Evolutionary conservation across 2,888 invertebrate genomes (phyloP).

Genomic region (Pseudococcus longispinus): DNA sequence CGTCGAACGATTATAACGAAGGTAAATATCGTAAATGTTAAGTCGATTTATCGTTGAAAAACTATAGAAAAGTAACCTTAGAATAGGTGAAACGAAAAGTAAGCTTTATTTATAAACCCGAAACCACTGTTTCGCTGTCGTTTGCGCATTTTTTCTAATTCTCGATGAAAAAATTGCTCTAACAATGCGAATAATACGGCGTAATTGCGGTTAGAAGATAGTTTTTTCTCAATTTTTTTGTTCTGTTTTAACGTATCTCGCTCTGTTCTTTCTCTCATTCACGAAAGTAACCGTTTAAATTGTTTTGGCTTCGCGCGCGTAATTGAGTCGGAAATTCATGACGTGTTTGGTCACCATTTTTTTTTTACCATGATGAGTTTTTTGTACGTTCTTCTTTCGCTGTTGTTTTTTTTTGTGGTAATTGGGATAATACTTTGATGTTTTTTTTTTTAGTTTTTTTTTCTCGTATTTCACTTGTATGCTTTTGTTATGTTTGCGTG

Average conservation of each 20-base stretch:
- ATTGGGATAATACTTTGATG: slow-evolving; percentile 48
- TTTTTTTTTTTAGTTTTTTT: slow-evolving; percentile 48
- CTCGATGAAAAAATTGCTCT: not conserved
- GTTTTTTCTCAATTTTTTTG: not conserved
- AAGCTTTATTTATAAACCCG: not conserved
- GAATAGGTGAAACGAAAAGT: not conserved
- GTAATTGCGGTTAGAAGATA: not conserved
- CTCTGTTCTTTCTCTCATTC: not conserved
- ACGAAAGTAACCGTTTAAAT: not conserved
- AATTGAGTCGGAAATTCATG: not conserved
- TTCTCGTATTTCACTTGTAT: slow-evolving; percentile 36
- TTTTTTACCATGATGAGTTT: not conserved
- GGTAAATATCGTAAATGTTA: slow-evolving; percentile 20
- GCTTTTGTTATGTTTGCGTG: slow-evolving; percentile 46
- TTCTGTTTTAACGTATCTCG: not conserved
- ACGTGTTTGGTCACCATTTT: slow-evolving; percentile 7
- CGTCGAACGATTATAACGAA: slow-evolving; percentile 45
- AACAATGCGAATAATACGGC: slow-evolving; percentile 6
- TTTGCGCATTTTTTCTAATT: slow-evolving; percentile 19
- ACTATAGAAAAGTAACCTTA: not conserved
- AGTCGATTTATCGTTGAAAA: not conserved
- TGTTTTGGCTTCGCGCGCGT: not conserved
- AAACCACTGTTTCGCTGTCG: not conserved
- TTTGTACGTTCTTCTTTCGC: slow-evolving; percentile 23
- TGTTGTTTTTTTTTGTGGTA: slow-evolving; percentile 46